Conservation (phyloP, 2,888 invertebrate genomes). For the Pimpla rufipes region DNA sequence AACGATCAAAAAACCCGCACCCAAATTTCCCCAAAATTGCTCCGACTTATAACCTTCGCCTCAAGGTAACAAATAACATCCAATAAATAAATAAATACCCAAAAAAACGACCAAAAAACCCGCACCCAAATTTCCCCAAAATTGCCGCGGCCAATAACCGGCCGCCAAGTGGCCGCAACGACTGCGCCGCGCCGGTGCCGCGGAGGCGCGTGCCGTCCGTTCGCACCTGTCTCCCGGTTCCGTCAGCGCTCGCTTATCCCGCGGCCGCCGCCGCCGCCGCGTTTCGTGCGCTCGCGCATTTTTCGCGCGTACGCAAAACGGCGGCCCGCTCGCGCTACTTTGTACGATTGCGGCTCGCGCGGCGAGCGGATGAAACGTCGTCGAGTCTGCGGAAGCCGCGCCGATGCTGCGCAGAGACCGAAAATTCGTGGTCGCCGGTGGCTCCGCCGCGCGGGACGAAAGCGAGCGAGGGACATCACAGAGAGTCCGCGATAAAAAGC, state of each 20-base stretch:
- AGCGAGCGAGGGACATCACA: slow-evolving; percentile 56
- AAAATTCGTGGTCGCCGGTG: slow-evolving; percentile 8
- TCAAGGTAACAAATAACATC: too few relatives aligned
- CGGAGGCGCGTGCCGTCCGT: slow-evolving; percentile 51
- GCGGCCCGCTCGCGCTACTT: neutral
- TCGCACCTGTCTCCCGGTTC: slow-evolving; percentile 58
- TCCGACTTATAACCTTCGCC: too few relatives aligned
- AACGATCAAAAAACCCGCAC: too few relatives aligned
- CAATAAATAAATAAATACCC: too few relatives aligned
- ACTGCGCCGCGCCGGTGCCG: neutral
- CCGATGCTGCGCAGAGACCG: neutral
- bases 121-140: too few relatives aligned
- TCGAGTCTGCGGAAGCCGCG: neutral
- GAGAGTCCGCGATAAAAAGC: slow-evolving; percentile 65
- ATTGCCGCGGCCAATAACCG: neutral
- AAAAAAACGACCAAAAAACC: too few relatives aligned
- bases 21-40: too few relatives aligned
- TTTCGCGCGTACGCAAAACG: neutral
- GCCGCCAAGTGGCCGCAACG: neutral
- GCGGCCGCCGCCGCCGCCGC: neutral
- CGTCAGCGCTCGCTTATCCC: neutral
- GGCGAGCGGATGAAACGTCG: too few relatives aligned
- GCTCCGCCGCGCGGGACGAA: neutral
- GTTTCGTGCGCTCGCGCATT: neutral
- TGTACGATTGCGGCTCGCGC: slow-evolving; percentile 7